phyloP scores from a whole-genome alignment of 2,888 invertebrate species.

The Eristalis arbustorum region DNA sequence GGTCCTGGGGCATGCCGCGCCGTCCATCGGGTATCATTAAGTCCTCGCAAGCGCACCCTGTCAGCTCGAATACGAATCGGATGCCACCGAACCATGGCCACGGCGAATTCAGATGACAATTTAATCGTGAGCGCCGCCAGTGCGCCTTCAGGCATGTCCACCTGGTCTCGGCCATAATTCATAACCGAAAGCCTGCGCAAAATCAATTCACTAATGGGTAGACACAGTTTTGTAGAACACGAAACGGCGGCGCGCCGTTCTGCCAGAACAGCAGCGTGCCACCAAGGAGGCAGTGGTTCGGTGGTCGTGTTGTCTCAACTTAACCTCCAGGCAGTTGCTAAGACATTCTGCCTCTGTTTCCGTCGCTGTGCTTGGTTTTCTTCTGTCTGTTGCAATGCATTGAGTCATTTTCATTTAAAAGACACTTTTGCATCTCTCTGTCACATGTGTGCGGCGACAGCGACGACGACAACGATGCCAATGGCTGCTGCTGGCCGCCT shows the following conservation, averaged over 20 bases:
- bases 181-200: conserved; percentile 31
- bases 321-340: conserved; percentile 46
- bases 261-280: neutral
- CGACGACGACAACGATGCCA: neutral
- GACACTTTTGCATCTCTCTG: conserved; percentile 52
- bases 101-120: conserved; percentile 62
- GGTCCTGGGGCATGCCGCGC: neutral
- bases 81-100: conserved; percentile 22
- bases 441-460: conserved; percentile 14
- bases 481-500: neutral
- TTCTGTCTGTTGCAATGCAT: conserved; percentile 3
- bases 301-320: conserved; percentile 45
- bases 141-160: conserved; percentile 4
- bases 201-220: conserved; percentile 51
- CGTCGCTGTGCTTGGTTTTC: conserved; percentile 36
- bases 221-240: conserved; percentile 52
- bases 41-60: conserved; percentile 44
- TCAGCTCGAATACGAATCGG: conserved; percentile 24
- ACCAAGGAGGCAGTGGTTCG: conserved; percentile 14
- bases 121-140: conserved; percentile 58
- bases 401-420: conserved; percentile 48
- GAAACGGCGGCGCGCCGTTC: conserved; percentile 23
- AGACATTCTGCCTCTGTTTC: conserved; percentile 37
- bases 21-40: neutral
- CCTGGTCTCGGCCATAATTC: conserved; percentile 42